Evolutionary conservation across 2,797 vertebrate species (phyloP).

Genomic region (Lagothrix lagotricha): DNA sequence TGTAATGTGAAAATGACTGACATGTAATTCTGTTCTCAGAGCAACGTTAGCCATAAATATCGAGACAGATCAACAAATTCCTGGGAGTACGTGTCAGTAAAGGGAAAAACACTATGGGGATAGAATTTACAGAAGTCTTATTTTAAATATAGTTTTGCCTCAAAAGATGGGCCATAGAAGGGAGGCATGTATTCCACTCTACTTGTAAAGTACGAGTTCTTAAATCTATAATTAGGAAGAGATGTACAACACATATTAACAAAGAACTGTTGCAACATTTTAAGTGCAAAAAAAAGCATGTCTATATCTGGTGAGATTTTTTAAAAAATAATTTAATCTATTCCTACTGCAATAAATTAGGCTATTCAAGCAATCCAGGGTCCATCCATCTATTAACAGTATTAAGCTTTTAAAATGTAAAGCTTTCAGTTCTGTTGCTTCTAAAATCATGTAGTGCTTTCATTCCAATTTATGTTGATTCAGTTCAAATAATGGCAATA

Average conservation of each 20-base stretch:
- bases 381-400: neutral
- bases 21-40: neutral
- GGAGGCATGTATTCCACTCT: neutral
- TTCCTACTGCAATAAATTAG: conserved; percentile 25
- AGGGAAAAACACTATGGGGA: neutral
- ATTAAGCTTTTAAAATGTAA: conserved; percentile 47
- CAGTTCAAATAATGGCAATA: conserved; percentile 53
- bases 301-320: neutral
- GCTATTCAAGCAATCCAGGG: neutral
- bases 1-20: neutral
- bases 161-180: neutral
- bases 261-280: conserved; percentile 21
- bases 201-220: neutral
- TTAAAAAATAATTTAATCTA: conserved; percentile 26
- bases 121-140: neutral
- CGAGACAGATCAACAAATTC: neutral
- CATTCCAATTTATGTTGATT: conserved; percentile 46
- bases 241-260: neutral
- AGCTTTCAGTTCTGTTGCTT: conserved; percentile 5
- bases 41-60: neutral
- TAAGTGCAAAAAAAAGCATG: neutral
- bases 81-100: neutral
- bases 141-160: conserved; percentile 18
- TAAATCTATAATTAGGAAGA: neutral
- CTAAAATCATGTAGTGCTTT: conserved; percentile 29